These are phyloP conservation scores for Diplolepis rosae DNA, from an alignment of 2,888 invertebrate genomes.

Conservation along the genomic window DNA sequence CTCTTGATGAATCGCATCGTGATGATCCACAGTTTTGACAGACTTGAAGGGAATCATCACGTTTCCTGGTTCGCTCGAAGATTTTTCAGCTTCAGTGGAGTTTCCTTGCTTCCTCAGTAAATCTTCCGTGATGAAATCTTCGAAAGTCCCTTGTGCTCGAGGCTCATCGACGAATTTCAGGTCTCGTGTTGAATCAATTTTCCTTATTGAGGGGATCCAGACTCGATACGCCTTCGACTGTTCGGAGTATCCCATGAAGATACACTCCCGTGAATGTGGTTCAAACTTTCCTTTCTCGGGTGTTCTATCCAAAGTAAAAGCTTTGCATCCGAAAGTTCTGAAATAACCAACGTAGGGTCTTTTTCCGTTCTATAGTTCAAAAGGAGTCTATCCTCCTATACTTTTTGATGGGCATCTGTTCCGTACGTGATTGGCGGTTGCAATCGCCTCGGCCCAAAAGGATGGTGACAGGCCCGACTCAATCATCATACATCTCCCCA, in stretches of 20 bases:
- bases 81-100: neutral
- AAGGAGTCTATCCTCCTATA: neutral
- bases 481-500: neutral
- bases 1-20: neutral
- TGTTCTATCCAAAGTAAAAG: neutral
- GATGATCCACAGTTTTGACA: neutral
- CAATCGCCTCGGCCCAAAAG: neutral
- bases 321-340: constrained; percentile 1
- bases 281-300: neutral
- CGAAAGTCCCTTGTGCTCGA: neutral
- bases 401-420: neutral
- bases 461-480: neutral
- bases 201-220: constrained; percentile 17
- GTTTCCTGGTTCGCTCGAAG: neutral
- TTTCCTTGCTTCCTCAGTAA: neutral
- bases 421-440: neutral
- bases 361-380: neutral
- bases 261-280: neutral
- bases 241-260: constrained; percentile 16
- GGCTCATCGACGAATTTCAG: neutral
- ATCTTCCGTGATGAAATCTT: neutral
- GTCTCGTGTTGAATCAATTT: neutral
- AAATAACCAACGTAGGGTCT: too few relatives aligned
- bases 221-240: constrained; percentile 9
- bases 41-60: neutral